Evolutionary conservation across 2,113 vertebrate genomes (phyloP).

Genomic region (Pteruthius melanotis): DNA sequence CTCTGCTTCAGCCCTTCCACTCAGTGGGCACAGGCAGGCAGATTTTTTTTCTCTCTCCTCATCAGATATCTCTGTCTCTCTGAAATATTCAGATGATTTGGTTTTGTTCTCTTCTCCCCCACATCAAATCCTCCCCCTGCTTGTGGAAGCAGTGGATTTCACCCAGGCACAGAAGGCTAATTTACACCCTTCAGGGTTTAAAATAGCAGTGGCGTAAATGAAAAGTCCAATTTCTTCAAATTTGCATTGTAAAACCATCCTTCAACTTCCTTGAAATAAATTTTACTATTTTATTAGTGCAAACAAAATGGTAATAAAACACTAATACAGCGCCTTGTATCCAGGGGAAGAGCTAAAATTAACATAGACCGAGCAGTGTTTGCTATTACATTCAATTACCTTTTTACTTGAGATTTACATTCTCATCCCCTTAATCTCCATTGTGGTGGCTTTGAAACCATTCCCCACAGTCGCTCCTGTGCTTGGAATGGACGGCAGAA

Average conservation of each 20-base stretch:
- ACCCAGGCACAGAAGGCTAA: constrained; percentile 70
- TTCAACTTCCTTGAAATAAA: constrained; percentile 88
- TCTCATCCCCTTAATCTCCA: constrained; percentile 84
- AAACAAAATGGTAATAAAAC: constrained; percentile 89
- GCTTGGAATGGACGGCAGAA: constrained; percentile 1
- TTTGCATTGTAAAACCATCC: constrained; percentile 89
- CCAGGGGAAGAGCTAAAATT: constrained; percentile 87
- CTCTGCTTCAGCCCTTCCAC: neutral
- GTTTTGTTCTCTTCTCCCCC: constrained; percentile 42
- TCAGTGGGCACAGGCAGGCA: neutral
- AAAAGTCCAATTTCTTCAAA: constrained; percentile 88
- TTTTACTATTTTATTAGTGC: constrained; percentile 89
- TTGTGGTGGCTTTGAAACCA: constrained; percentile 76
- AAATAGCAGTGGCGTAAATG: constrained; percentile 83
- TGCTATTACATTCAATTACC: constrained; percentile 89
- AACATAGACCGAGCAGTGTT: constrained; percentile 83
- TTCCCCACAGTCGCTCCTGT: constrained; percentile 50
- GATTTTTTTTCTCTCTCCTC: neutral
- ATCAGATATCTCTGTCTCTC: constrained; percentile 15
- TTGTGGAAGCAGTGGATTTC: constrained; percentile 46
- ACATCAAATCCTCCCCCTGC: constrained; percentile 54
- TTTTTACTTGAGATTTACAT: constrained; percentile 88
- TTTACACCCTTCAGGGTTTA: constrained; percentile 81
- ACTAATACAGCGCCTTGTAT: constrained; percentile 86
- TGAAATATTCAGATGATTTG: constrained; percentile 54